Base-by-base conservation (phyloP, 2,888 invertebrate genomes). In the Stenodera caucasica region DNA sequence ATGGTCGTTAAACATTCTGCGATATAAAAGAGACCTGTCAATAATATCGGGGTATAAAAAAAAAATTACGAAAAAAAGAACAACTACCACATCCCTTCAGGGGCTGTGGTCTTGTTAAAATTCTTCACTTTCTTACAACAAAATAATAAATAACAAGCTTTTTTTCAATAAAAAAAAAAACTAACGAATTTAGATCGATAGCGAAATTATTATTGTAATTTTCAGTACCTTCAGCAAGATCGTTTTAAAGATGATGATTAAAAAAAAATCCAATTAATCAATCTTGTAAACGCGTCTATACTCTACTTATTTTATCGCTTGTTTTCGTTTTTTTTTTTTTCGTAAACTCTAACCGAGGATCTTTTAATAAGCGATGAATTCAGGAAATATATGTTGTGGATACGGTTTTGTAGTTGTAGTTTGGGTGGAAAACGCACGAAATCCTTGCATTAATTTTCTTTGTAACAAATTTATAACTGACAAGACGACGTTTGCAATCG, bases 31-130 rank as follows among this genome's bases (percentile, higher is more conserved):
- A 61, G 55, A 57, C 60, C 63, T 64, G 67, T 64, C 67, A 67
- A 64, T 65, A 66, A 61, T 55, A 53, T 37, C 32, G 30, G 52
- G 57, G 61, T 6, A 21, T 12, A 45, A 45, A 45, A 23, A 23
- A 23, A 21, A 23, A n/a, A n/a, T n/a, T n/a, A n/a, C n/a, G n/a
- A n/a, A 4, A 12, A 45, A 12, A n/a, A 45, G 18, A 21, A 23
- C 21, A 21, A 23, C 11, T 45, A n/a, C 11, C 5, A n/a, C 45
- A 45, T 23, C 45, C 45, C 45, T 69, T 66, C 51, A 56, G 58
- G 60, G 67, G 64, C 37, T 63, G 61, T 56, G 60, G 64, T 67
- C 70, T 70, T 69, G 70, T 70, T 70, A 70, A 70, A 70, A 69
- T 70, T 70, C 69, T 61, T 67, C 55, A 66, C 65, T 66, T 68